Evolutionary conservation across 2,797 vertebrate species (phyloP).

Genomic region (Sarcophilus harrisii): DNA sequence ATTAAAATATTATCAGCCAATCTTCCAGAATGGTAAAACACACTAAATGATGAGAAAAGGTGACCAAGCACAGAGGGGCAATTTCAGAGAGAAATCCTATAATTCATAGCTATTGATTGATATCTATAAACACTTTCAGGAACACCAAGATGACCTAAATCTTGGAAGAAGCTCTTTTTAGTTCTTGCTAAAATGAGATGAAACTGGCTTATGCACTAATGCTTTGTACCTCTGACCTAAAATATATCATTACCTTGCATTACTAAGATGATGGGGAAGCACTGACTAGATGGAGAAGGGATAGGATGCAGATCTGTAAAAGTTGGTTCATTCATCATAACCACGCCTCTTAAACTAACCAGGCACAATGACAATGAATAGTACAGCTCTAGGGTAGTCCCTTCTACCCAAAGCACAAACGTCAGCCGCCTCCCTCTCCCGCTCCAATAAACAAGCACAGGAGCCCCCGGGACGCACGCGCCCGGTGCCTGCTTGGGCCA

Average conservation of each 20-base stretch:
- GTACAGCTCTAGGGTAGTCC: not conserved
- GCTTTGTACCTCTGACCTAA: not conserved
- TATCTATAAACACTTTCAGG: not conserved
- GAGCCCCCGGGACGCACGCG: no score
- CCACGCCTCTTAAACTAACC: not conserved
- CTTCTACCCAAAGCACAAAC: not conserved
- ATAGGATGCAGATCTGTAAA: conserved; percentile 11
- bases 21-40: not conserved
- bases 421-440: not conserved
- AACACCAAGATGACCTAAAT: conserved; percentile 19
- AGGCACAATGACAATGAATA: not conserved
- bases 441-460: not conserved
- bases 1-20: conserved; percentile 4
- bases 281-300: conserved; percentile 12
- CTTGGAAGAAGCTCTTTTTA: not conserved
- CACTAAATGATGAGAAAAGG: conserved; percentile 16
- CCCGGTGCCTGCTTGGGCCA: no score
- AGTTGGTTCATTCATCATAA: not conserved
- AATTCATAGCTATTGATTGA: conserved; percentile 4
- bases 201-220: not conserved
- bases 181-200: not conserved
- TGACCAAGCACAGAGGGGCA: conserved; percentile 39
- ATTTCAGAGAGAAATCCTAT: conserved; percentile 5
- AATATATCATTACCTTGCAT: not conserved
- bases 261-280: not conserved